Evolutionary conservation across 2,797 vertebrate species (phyloP), one percentile per base, ranked within the genome.

Genomic region (Carapus acus): DNA sequence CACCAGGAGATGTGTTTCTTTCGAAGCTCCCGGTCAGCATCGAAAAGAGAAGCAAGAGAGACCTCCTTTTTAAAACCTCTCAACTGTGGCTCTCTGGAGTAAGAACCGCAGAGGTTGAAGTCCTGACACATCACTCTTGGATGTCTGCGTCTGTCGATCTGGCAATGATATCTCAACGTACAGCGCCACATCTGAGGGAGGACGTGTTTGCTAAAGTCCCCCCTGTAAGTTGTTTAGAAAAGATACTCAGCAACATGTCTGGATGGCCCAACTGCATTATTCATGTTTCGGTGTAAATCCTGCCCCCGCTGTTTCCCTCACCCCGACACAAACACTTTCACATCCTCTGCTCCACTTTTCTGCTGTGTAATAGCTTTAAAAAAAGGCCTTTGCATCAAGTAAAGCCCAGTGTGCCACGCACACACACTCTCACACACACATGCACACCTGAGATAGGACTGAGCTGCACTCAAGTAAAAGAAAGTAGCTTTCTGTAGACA

Each of bases 201-300:
- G 39, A 63, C 58, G 71, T 58, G 52, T 65, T 69, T 39, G 48
- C 69, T 65, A 49, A 65, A 75, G 59, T 79, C 62, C 33, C 48
- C 48, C 67, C 62, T 75, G 75, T 77, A 62, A 73, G 56, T 59
- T 63, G 64, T 81, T 85, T 79, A 77, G 75, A 69, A 83, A 79
- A 82, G 66, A 79, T 66, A 82, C 73, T 72, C 56, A 33, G 74
- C 62, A 65, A 73, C 72, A 71, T 52, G 69, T 78, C 76, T 78
- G 72, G 54, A 77, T 75, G 69, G 68, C 65, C 58, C 1, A 17
- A 7, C 60, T 87, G 76, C 72, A 86, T 85, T 71, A 85, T 84
- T 86, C 52, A 84, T 79, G 61, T 54, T n/a, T 56, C 46, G 58
- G 60, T 71, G 62, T 67, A 77, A 81, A 78, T 73, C 67, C 44